Evolutionary conservation across 2,888 invertebrate species (phyloP), one percentile per base, ranked within the genome.

Genomic region (Teleiodes luculella): DNA sequence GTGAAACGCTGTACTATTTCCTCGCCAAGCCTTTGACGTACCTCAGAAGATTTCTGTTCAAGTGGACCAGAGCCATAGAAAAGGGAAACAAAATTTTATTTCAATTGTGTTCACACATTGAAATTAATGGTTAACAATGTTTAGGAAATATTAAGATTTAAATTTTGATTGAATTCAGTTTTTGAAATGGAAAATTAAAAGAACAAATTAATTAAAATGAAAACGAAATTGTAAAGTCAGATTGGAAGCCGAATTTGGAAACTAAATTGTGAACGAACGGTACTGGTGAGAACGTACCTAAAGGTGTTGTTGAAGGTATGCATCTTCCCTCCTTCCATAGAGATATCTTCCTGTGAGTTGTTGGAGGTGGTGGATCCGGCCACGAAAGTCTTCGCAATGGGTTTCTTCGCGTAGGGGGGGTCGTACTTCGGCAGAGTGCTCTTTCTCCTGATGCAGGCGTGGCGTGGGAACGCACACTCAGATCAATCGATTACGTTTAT

Each of bases 371-470:
- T 91, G 54, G 92, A 91, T 5, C 91, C 91, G 10, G 90, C 91
- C 35, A 91, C 91, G 81, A 93, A 94, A 83, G 92, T 94, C 90
- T 94, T 95, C 68, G 93, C 92, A 67, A 93, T 92, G 48, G 95
- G 95, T 80, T 96, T 96, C 92, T 96, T 96, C 79, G 92, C 92
- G 90, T 95, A 96, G 55, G 96, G 95, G 71, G 95, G 95, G 85
- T 97, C 96, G 86, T 95, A 96, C 86, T 96, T 96, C 83, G 95
- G 94, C 84, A 95, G 92, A 66, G 96, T 95, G 79, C 95, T 95
- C 92, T 96, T 96, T 92, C 95, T 95, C 94, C 95, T 95, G 91
- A 78, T 78, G 87, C 81, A 83, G 81, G 88, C 88, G 88, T 83
- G 88, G 86, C 86, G 88, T 77, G 79, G 84, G 85, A 87, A 87